Base-by-base conservation (phyloP, 2,113 vertebrate species). In the Calidris pugnax region DNA sequence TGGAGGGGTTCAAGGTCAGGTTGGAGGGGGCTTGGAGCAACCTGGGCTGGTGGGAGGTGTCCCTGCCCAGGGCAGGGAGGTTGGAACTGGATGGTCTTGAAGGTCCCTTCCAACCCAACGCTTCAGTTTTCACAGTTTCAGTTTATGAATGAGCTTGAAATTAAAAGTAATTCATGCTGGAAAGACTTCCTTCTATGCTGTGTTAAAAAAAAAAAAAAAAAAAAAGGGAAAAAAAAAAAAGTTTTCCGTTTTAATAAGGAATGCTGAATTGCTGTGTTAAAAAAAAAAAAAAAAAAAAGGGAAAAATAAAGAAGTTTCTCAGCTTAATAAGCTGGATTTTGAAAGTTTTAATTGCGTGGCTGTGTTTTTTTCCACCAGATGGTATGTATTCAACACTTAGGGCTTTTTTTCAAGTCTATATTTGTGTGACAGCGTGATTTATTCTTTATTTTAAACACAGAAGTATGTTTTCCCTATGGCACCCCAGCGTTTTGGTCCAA, bases 201-300 rank as follows among this genome's bases (percentile, higher is more conserved):
- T 1, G 2, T 11, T 17, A 57, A 4, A 33, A 51, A 8, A 69
- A 56, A 90, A 91, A n/a, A n/a, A n/a, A n/a, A n/a, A 82, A 17
- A 35, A 60, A 8, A 11, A 43, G 43, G 43, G 27, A 51, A 10
- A 73, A 53, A 89, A 14, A 85, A 39, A 45, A 22, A 81, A 27
- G 24, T 6, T 14, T 14, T n/a, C n/a, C n/a, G n/a, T n/a, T n/a
- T n/a, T n/a, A n/a, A n/a, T n/a, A n/a, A n/a, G n/a, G n/a, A n/a
- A n/a, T n/a, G n/a, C n/a, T n/a, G n/a, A n/a, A n/a, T n/a, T 1
- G 4, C 53, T 33, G 5, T 1, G 2, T 11, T 17, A 57, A 4
- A 33, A 51, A 8, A 69, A 56, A n/a, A n/a, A n/a, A n/a, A n/a
- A n/a, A 82, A 17, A 35, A 60, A 8, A 11, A 43, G 43, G 43